Evolutionary conservation across 1,140 invertebrate species (phyloP).

Genomic region (Branchinecta lynchi): DNA sequence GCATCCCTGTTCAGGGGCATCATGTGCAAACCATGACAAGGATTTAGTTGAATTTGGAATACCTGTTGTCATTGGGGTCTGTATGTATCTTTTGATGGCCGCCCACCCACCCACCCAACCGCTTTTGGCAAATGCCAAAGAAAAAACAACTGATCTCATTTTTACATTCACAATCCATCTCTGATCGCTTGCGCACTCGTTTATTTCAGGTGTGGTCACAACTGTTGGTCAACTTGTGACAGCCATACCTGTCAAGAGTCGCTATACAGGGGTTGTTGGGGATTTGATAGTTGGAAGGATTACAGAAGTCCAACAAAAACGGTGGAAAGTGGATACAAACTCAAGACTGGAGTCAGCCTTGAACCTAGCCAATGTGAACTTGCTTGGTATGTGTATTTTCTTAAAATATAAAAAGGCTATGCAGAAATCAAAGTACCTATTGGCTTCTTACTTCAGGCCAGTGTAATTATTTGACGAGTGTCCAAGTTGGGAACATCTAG

Average conservation of each 20-base stretch:
- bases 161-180: too few relatives aligned
- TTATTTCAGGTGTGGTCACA: conserved; percentile 72
- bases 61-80: too few relatives aligned
- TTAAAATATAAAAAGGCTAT: neutral
- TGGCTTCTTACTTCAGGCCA: conserved; percentile 7
- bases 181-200: neutral
- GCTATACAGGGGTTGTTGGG: conserved; percentile 86
- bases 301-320: conserved; percentile 70
- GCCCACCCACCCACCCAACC: too few relatives aligned
- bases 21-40: too few relatives aligned
- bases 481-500: neutral
- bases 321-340: conserved; percentile 93
- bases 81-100: too few relatives aligned
- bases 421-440: neutral
- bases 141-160: too few relatives aligned
- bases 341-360: conserved; percentile 75
- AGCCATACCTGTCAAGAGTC: conserved; percentile 70
- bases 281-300: conserved; percentile 92
- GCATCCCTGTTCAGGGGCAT: too few relatives aligned
- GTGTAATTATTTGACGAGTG: neutral
- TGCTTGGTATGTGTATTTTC: conserved; percentile 53
- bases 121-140: too few relatives aligned
- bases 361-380: conserved; percentile 80
- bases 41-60: too few relatives aligned
- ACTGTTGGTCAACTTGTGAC: conserved; percentile 89